A percentile compares a stretch with the other conserved stretches of the same genome.
phyloP scores from a whole-genome alignment of 2,888 invertebrate species.

The Byasa hedistus region DNA sequence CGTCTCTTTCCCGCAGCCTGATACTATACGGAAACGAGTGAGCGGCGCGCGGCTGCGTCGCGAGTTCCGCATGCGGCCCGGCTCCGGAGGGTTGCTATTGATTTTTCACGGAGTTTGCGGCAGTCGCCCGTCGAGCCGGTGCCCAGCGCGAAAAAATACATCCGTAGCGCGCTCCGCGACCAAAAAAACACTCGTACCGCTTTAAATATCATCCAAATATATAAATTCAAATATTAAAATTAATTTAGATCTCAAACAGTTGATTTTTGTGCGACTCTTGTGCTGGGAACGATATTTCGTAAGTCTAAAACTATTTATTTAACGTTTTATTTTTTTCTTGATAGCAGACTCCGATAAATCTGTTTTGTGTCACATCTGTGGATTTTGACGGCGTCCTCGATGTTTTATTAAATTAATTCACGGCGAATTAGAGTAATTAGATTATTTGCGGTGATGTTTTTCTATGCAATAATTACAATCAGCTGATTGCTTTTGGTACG shows the following conservation, averaged over 20 bases:
- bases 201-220: conserved; percentile 48
- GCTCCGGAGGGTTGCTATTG: conserved; percentile 69
- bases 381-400: conserved; percentile 39
- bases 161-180: conserved; percentile 67
- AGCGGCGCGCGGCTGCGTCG: conserved; percentile 64
- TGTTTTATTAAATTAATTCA: conserved; percentile 33
- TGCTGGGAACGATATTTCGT: conserved; percentile 67
- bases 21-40: conserved; percentile 76
- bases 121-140: conserved; percentile 74
- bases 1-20: conserved; percentile 61
- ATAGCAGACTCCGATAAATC: conserved; percentile 54
- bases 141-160: conserved; percentile 72
- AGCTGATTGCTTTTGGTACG: conserved; percentile 60
- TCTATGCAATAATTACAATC: conserved; percentile 44
- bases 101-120: conserved; percentile 76
- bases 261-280: conserved; percentile 53
- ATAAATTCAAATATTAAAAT: conserved; percentile 38
- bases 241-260: conserved; percentile 36
- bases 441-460: conserved; percentile 9
- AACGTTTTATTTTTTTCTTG: conserved; percentile 42
- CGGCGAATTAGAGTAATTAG: conserved; percentile 28
- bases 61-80: conserved; percentile 74
- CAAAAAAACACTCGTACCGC: conserved; percentile 51
- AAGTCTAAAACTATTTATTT: conserved; percentile 50
- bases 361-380: conserved; percentile 47